These are phyloP conservation scores for Megatriorchis doriae DNA, from an alignment of 2,113 vertebrate species.

Conservation along the genomic window DNA sequence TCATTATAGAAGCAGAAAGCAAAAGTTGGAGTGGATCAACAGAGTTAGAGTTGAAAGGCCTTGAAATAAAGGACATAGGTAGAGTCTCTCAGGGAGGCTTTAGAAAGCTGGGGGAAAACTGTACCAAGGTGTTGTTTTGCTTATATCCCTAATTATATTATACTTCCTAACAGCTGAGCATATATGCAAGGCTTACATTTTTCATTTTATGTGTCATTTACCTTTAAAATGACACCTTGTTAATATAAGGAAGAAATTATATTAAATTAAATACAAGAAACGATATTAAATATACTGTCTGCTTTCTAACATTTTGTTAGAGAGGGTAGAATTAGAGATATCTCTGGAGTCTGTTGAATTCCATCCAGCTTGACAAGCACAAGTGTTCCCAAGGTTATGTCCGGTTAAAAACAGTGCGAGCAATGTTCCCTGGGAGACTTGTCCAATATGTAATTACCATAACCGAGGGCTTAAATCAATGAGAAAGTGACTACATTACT, in stretches of 20 bases:
- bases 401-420: not conserved
- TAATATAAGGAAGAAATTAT: not conserved
- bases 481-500: slow-evolving; percentile 12
- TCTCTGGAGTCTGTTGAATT: not conserved
- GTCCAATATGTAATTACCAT: slow-evolving; percentile 30
- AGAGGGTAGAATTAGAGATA: not conserved
- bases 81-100: not conserved
- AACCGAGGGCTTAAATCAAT: not conserved
- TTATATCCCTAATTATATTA: not conserved
- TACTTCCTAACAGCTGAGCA: not conserved
- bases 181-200: not conserved
- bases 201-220: not conserved
- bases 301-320: not conserved
- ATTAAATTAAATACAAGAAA: not conserved
- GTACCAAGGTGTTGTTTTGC: not conserved
- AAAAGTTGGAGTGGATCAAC: not conserved
- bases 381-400: not conserved
- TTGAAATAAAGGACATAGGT: not conserved
- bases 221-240: not conserved
- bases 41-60: not conserved
- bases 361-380: not conserved
- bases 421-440: not conserved
- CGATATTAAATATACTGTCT: not conserved
- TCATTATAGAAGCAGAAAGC: not conserved
- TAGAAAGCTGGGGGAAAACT: not conserved